Conservation (phyloP, 2,888 invertebrate genomes). For the Nesidiocoris tenuis region DNA sequence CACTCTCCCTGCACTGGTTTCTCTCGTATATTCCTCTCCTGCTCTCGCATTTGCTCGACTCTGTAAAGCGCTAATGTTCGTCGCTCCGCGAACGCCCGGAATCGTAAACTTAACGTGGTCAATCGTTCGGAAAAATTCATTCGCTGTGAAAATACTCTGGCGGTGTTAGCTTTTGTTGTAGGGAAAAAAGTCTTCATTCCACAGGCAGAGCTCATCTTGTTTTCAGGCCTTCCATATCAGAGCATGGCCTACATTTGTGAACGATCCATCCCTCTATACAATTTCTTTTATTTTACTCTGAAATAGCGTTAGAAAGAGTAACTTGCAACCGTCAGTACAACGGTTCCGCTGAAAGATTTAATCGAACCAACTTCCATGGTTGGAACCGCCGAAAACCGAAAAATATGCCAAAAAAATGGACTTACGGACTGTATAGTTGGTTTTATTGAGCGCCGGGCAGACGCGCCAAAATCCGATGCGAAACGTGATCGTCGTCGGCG, state of each 20-base stretch:
- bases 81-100: not conserved
- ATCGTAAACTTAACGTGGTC: not conserved
- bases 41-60: not conserved
- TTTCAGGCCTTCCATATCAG: no score
- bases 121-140: slow-evolving; percentile 42
- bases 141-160: slow-evolving; percentile 42
- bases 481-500: slow-evolving; percentile 57
- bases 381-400: no score
- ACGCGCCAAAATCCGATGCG: slow-evolving; percentile 59
- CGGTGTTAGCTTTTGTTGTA: no score
- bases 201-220: no score
- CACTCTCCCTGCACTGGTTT: not conserved
- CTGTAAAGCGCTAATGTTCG: slow-evolving; percentile 4
- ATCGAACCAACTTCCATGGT: no score
- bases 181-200: not conserved
- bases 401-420: slow-evolving; percentile 46
- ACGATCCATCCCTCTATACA: no score
- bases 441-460: slow-evolving; percentile 57
- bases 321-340: no score
- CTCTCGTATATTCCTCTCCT: not conserved
- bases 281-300: no score
- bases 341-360: no score
- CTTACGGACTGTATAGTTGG: slow-evolving; percentile 58
- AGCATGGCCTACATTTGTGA: no score
- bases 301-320: no score